Conservation (phyloP, 2,113 vertebrate genomes). For the Empidonax traillii region DNA sequence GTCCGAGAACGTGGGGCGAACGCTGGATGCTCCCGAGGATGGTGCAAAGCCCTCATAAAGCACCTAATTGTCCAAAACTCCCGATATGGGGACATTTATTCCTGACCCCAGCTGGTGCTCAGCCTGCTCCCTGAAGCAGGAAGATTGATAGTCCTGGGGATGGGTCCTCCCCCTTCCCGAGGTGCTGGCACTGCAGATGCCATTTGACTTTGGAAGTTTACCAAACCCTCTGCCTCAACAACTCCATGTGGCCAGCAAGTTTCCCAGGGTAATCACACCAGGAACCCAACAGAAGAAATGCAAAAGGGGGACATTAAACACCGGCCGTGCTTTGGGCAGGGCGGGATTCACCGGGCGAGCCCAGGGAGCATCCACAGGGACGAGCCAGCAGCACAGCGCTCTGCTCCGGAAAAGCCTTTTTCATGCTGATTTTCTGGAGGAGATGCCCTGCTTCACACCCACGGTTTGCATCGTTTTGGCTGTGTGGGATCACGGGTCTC, state of each 20-base stretch:
- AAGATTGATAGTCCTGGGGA: constrained; percentile 49
- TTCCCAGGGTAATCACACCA: neutral
- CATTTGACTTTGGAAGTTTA: neutral
- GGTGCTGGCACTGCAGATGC: neutral
- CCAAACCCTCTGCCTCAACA: neutral
- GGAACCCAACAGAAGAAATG: neutral
- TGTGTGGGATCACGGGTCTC: accelerated
- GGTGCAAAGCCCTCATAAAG: constrained; percentile 55
- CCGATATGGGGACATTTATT: constrained; percentile 29
- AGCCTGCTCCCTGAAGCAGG: constrained; percentile 50
- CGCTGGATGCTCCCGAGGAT: neutral
- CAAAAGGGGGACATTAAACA: neutral
- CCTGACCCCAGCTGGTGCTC: constrained; percentile 63
- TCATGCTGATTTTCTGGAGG: neutral
- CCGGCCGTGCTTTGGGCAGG: neutral
- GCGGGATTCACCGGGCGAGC: neutral
- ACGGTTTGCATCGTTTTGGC: accelerated
- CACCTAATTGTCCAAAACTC: constrained; percentile 68
- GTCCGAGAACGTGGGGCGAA: neutral
- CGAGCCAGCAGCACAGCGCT: neutral
- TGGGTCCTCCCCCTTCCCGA: neutral
- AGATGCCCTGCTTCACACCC: accelerated
- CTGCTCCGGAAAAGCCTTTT: accelerated
- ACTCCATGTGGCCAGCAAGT: neutral
- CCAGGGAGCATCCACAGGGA: neutral